Conservation (phyloP, 2,113 vertebrate species). For the Murina feae region DNA sequence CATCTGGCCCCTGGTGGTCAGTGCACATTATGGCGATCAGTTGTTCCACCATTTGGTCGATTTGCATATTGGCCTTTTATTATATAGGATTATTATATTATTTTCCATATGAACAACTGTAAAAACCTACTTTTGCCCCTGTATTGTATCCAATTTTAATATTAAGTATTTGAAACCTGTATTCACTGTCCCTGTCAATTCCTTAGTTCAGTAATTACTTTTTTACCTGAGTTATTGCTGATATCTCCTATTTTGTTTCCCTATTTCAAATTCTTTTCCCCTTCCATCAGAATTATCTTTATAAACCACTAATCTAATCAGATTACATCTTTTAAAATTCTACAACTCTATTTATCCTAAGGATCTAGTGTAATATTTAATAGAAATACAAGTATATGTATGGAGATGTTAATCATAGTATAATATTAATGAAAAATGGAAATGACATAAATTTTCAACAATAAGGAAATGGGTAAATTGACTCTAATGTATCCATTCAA, state of each 20-base stretch:
- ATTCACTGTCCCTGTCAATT: background rate
- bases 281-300: slow-evolving; percentile 17
- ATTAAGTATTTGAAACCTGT: background rate
- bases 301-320: background rate
- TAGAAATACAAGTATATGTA: background rate
- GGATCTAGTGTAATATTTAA: slow-evolving; percentile 7
- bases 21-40: no score
- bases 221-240: background rate
- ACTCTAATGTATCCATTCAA: background rate
- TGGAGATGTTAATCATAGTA: background rate
- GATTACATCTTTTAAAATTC: slow-evolving; percentile 20
- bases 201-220: background rate
- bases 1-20: no score
- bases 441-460: slow-evolving; percentile 21
- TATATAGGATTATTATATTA: background rate
- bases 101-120: background rate
- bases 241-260: background rate
- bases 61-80: no score
- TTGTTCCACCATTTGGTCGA: no score
- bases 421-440: background rate
- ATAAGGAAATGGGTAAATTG: background rate
- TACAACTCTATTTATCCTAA: background rate
- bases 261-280: background rate
- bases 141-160: no score
- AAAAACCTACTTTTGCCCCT: background rate